A percentile compares a stretch with the other conserved stretches of the same genome.
Conservation (phyloP, 1,140 invertebrate genomes). For the Catajapyx aquilonaris region DNA sequence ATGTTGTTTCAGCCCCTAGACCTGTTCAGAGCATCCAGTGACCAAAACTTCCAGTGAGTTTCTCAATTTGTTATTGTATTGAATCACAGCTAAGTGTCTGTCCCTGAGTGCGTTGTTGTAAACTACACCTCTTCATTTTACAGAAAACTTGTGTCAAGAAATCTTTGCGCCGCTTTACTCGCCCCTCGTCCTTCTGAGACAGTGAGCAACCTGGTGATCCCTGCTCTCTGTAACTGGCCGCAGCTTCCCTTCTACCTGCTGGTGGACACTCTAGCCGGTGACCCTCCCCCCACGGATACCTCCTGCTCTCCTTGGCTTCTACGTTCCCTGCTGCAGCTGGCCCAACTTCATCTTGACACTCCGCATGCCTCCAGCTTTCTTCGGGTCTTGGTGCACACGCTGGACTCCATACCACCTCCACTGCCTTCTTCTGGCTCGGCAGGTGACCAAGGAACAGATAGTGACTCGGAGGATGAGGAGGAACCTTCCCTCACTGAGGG, state of each 20-base stretch:
- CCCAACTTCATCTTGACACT: slow-evolving; percentile 9
- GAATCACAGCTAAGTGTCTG: slow-evolving; percentile 2
- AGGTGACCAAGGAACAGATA: slow-evolving; percentile 2
- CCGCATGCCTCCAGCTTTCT: slow-evolving; percentile 1
- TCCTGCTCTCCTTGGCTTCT: slow-evolving; percentile 1
- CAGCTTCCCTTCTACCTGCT: slow-evolving; percentile 29
- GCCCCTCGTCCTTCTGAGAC: slow-evolving; percentile 29
- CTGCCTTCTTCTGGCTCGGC: too few relatives aligned
- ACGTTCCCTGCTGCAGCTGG: slow-evolving; percentile 17
- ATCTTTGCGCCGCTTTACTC: slow-evolving; percentile 28
- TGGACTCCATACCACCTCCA: too few relatives aligned
- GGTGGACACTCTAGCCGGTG: slow-evolving; percentile 8
- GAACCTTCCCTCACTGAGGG: slow-evolving; percentile 1
- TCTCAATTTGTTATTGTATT: neutral
- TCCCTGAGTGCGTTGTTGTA: slow-evolving; percentile 12
- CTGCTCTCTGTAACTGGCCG: slow-evolving; percentile 23
- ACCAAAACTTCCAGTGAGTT: slow-evolving; percentile 16
- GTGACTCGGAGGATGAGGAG: neutral
- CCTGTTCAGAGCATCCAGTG: slow-evolving; percentile 21
- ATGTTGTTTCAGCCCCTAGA: slow-evolving; percentile 50
- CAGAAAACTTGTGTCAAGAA: slow-evolving; percentile 23
- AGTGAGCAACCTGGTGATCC: slow-evolving; percentile 30
- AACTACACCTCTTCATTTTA: slow-evolving; percentile 14
- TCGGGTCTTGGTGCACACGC: neutral
- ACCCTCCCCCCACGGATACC: neutral